Evolutionary conservation across 2,113 vertebrate genomes (phyloP).

Genomic region (Cricetomys ansorgei): DNA sequence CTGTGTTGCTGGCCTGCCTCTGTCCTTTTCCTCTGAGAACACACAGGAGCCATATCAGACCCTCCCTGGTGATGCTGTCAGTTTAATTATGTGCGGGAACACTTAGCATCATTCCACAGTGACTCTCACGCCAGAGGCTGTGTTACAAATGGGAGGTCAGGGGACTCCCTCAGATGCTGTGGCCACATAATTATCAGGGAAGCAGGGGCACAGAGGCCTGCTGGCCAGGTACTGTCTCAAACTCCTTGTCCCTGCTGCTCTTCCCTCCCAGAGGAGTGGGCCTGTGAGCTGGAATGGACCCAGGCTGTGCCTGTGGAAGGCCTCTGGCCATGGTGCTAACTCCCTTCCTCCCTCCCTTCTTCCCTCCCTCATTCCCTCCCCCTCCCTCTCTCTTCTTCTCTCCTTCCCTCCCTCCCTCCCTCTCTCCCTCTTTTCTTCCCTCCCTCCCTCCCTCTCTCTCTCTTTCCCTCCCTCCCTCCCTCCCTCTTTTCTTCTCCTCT

Average conservation of each 20-base stretch:
- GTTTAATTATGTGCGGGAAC: neutral
- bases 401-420: no score
- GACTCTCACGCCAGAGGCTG: neutral
- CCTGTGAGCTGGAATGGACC: neutral
- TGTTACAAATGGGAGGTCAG: neutral
- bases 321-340: no score
- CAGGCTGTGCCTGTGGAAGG: rapidly evolving
- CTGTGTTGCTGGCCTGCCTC: neutral
- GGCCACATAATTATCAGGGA: neutral
- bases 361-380: neutral
- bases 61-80: neutral
- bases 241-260: neutral
- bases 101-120: neutral
- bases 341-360: neutral
- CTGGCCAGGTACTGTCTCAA: neutral
- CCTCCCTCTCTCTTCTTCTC: no score
- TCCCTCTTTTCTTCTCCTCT: no score
- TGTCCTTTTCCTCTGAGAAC: neutral
- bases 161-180: neutral
- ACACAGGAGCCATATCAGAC: neutral
- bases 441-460: no score
- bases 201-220: neutral
- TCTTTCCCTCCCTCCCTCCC: rapidly evolving
- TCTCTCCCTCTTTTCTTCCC: no score
- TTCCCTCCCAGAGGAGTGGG: neutral